Percentiles rank a stretch among this genome's conserved stretches.
phyloP scores from a whole-genome alignment of 2,797 vertebrate genomes.

The Sylvia borin region DNA sequence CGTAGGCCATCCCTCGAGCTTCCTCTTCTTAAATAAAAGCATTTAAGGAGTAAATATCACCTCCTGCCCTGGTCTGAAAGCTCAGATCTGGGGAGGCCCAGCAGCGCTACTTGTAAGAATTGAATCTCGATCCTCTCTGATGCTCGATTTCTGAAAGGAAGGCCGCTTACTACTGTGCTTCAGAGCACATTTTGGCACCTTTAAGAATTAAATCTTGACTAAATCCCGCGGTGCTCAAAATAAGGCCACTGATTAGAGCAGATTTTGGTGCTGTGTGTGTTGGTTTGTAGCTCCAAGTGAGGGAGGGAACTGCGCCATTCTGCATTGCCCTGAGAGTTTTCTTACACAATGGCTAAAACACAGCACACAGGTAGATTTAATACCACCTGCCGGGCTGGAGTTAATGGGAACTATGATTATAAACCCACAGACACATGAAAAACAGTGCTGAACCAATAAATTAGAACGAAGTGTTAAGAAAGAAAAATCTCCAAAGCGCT shows the following conservation, averaged over 20 bases:
- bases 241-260: neutral
- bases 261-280: accelerated
- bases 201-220: neutral
- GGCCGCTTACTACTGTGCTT: neutral
- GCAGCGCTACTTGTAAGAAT: neutral
- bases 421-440: neutral
- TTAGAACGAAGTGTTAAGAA: neutral
- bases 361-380: neutral
- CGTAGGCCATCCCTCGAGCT: too few relatives aligned
- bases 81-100: accelerated
- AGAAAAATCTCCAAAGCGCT: neutral
- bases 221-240: neutral
- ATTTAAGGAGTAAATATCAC: too few relatives aligned
- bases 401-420: neutral
- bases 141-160: neutral
- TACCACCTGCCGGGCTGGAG: neutral
- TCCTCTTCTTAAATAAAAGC: too few relatives aligned
- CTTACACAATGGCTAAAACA: neutral
- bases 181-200: neutral
- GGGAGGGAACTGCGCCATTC: neutral
- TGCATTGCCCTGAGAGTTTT: accelerated
- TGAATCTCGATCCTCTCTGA: neutral
- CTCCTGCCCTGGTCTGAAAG: too few relatives aligned
- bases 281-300: neutral
- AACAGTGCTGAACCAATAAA: neutral